Conservation (phyloP, 2,888 invertebrate genomes). For the Teleiodes luculella region DNA sequence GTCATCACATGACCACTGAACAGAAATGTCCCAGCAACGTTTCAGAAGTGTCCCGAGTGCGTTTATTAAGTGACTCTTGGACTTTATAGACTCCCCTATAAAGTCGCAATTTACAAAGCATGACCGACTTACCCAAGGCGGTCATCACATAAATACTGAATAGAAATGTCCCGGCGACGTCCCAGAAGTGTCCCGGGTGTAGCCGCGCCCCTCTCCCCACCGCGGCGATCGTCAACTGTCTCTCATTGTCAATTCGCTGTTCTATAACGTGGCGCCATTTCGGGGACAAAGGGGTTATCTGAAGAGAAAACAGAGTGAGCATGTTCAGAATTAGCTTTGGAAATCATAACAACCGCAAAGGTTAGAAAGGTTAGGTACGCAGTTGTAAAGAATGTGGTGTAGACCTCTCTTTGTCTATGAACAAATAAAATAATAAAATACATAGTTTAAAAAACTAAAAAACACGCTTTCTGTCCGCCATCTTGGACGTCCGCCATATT, state of each 20-base stretch:
- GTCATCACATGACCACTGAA: slow-evolving; percentile 84
- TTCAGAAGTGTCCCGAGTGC: slow-evolving; percentile 81
- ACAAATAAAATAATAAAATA: no score
- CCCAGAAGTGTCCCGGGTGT: slow-evolving; percentile 81
- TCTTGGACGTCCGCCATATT: no score
- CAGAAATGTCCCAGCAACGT: slow-evolving; percentile 82
- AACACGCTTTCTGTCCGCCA: no score
- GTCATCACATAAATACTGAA: slow-evolving; percentile 84
- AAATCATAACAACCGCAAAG: no score
- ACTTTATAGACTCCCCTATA: neutral
- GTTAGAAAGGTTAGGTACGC: no score
- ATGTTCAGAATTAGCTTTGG: no score
- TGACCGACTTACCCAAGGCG: slow-evolving; percentile 75
- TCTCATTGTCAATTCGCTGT: slow-evolving; percentile 75
- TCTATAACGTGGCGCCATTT: slow-evolving; percentile 81
- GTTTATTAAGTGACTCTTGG: neutral
- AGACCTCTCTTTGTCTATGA: no score
- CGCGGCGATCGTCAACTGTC: slow-evolving; percentile 70
- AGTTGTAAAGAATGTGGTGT: no score
- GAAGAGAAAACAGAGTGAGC: slow-evolving; percentile 16
- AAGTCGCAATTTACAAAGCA: neutral
- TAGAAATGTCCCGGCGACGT: slow-evolving; percentile 82
- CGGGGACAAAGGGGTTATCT: slow-evolving; percentile 75
- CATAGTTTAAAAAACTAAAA: no score
- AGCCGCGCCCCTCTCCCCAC: slow-evolving; percentile 49